These are phyloP conservation scores for Malacosoma neustria DNA, from an alignment of 2,888 invertebrate genomes.

Conservation along the genomic window DNA sequence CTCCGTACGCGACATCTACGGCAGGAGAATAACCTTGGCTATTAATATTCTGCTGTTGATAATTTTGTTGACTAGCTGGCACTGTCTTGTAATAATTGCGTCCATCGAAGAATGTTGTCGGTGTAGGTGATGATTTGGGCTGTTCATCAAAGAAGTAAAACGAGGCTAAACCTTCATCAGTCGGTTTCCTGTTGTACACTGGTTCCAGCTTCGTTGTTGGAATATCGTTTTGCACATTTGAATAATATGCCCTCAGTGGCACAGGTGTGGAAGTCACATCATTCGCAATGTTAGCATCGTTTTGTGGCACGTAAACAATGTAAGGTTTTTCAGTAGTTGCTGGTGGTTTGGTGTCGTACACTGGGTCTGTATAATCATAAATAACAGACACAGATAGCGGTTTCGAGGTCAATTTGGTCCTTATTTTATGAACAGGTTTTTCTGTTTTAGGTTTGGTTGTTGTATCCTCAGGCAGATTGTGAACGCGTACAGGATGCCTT, in stretches of 20 bases:
- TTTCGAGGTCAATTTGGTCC: conserved; percentile 66
- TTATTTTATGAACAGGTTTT: conserved; percentile 58
- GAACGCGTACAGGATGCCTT: conserved; percentile 57
- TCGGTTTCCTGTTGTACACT: conserved; percentile 58
- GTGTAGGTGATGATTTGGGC: conserved; percentile 71
- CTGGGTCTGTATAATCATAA: conserved; percentile 61
- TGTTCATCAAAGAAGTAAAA: conserved; percentile 82
- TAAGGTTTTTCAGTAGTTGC: conserved; percentile 66
- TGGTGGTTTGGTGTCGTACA: conserved; percentile 56
- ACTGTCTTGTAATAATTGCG: conserved; percentile 62
- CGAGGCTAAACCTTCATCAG: conserved; percentile 69
- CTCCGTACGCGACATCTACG: conserved; percentile 59
- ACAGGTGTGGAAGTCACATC: conserved; percentile 75
- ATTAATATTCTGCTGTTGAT: conserved; percentile 38
- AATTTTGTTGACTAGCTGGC: conserved; percentile 32
- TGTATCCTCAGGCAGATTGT: conserved; percentile 52
- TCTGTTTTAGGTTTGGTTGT: conserved; percentile 54
- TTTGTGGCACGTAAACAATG: conserved; percentile 64
- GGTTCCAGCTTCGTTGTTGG: conserved; percentile 71
- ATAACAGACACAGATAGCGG: conserved; percentile 63
- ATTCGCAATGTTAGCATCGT: conserved; percentile 36
- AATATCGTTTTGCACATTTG: conserved; percentile 69
- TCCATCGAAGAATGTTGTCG: conserved; percentile 64
- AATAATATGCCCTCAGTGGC: conserved; percentile 77
- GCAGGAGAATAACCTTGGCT: conserved; percentile 48